Percentiles rank a stretch among this genome's conserved stretches.
Evolutionary conservation across 2,113 vertebrate species (phyloP).

Genomic region (Cheilinus undulatus): DNA sequence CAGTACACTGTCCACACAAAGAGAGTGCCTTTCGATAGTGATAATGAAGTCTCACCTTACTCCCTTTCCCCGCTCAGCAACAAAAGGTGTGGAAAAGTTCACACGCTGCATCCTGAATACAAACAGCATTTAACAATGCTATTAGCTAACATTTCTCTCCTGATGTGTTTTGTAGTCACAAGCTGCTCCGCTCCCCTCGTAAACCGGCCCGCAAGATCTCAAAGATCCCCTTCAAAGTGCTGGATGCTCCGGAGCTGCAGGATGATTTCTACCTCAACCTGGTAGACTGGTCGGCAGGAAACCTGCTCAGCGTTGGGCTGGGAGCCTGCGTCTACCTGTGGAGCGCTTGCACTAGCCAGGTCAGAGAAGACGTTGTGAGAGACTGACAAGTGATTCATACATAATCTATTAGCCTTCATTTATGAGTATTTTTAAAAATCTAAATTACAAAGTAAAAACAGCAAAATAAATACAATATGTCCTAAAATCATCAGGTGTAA

Average conservation of each 20-base stretch:
- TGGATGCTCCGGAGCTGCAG: slow-evolving; percentile 96
- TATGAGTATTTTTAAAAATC: too few species aligned
- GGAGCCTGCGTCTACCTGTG: slow-evolving; percentile 98
- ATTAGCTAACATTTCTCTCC: not conserved
- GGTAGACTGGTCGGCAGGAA: slow-evolving; percentile 98
- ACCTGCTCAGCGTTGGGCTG: slow-evolving; percentile 95
- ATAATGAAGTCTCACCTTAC: slow-evolving; percentile 85
- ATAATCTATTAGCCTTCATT: too few species aligned
- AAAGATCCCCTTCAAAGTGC: slow-evolving; percentile 98
- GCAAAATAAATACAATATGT: too few species aligned
- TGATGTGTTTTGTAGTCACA: slow-evolving; percentile 86
- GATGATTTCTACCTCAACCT: slow-evolving; percentile 99
- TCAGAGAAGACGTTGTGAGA: slow-evolving; percentile 47
- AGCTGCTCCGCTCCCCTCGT: slow-evolving; percentile 93
- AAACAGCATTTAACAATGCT: rapidly evolving
- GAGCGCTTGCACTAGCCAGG: slow-evolving; percentile 99
- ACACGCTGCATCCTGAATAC: not conserved
- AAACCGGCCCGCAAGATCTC: slow-evolving; percentile 98
- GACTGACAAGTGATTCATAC: not conserved
- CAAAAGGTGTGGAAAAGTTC: slow-evolving; percentile 79
- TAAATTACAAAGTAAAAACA: too few species aligned
- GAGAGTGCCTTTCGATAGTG: slow-evolving; percentile 84
- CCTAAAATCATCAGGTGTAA: too few species aligned
- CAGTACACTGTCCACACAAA: slow-evolving; percentile 86
- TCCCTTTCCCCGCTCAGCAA: slow-evolving; percentile 88